Conservation (phyloP, 2,113 vertebrate genomes). For the Puma concolor region DNA sequence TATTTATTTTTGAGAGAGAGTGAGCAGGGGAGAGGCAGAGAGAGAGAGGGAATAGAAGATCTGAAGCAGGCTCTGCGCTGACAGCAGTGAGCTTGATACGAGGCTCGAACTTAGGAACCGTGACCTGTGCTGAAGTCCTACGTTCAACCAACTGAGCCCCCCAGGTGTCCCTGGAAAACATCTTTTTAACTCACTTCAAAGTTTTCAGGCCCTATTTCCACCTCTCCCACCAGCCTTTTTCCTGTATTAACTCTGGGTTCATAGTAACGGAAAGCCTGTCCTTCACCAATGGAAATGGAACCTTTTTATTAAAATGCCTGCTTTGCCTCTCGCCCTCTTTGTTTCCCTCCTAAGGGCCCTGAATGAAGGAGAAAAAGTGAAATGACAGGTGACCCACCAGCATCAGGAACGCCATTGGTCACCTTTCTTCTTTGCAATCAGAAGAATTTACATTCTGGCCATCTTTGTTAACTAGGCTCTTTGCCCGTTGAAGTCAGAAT, state of each 20-base stretch:
- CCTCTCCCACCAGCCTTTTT: background rate
- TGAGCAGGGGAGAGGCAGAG: too few relatives aligned
- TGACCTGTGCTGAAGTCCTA: too few relatives aligned
- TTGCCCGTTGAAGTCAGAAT: background rate
- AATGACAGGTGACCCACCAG: accelerated
- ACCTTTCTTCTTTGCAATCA: background rate
- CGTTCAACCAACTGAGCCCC: too few relatives aligned
- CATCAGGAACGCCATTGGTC: accelerated
- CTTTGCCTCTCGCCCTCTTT: background rate
- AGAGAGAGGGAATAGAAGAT: too few relatives aligned
- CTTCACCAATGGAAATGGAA: background rate
- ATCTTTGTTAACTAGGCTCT: background rate
- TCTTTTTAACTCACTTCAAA: background rate
- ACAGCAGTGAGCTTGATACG: too few relatives aligned
- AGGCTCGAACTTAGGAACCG: too few relatives aligned
- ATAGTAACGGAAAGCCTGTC: background rate
- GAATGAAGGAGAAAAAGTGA: background rate
- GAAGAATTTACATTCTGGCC: background rate
- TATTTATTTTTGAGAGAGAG: too few relatives aligned
- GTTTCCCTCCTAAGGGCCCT: background rate
- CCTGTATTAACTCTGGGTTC: background rate
- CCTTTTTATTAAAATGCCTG: background rate
- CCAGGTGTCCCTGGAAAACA: background rate
- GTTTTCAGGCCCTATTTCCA: background rate
- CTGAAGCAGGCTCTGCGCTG: too few relatives aligned